Evolutionary conservation across 2,888 invertebrate genomes (phyloP), one percentile per base, ranked within the genome.

Genomic region (Empis stercorea): DNA sequence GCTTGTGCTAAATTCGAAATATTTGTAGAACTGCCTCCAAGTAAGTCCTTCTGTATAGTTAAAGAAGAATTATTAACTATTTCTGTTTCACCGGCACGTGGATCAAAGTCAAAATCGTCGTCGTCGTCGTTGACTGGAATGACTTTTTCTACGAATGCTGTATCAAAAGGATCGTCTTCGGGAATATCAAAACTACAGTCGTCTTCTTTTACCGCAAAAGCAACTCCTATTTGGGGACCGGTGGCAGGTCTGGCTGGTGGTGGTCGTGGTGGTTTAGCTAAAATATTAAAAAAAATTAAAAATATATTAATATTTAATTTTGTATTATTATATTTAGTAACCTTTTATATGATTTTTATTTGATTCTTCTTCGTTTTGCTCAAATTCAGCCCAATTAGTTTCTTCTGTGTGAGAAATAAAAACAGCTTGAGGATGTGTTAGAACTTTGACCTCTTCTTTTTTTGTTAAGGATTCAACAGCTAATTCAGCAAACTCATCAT

Each of bases 111-210:
- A 47, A 60, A 61, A 54, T 62, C 68, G 54, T 71, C 68, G 48
- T 66, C 62, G 63, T 71, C 66, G 54, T 69, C 66, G 51, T 61
- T 57, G 30, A 57, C 59, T 3, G 79, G 85, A 45, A 85, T 70
- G 42, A 87, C 76, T 57, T 82, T 81, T 47, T 84, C 84, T 0
- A 84, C 87, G 65, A 87, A 87, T 44, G 84, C 79, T 17, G 89
- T 89, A 60, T 89, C 88, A 59, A 89, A 89, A 0, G 89, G 89
- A 75, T 89, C 69, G 62, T 65, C 66, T 47, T 63, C 88, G 44
- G 71, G 71, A 37, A 60, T 52, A 57, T 78, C 79, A 58, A 77
- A 75, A 52, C 75, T 77, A 53, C 71, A 60, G 59, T 76, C 76
- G 44, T 65, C 63, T 46, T 63, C 63, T 1, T 63, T 54, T 48